Evolutionary conservation across 1,140 invertebrate species (phyloP), one percentile per base, ranked within the genome.

Genomic region (Yoshiicerus persimilis): DNA sequence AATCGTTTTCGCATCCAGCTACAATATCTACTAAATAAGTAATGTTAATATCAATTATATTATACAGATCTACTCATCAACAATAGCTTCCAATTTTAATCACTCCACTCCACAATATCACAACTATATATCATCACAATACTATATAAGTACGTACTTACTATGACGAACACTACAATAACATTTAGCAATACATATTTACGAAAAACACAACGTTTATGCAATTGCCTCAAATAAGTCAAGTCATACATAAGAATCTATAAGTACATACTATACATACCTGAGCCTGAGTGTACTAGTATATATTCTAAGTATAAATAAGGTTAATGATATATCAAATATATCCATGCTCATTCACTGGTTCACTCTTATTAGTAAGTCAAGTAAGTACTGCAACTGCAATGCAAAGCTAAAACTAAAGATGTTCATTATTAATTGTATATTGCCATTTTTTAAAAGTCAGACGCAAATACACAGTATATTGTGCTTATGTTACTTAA

Each of bases 71-170:
- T 80, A 80, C 30, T 34, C 75, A 80, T 80, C 75, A 36, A 70
- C 75, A 36, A 80, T 80, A 80, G 75, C 75, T 80, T 80, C 75
- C 75, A 80, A 38, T 80, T 80, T 80, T n/a, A 16, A 80, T 80
- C 75, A 80, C 75, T 80, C 34, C 75, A 80, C 75, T 80, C 75
- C 75, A 80, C 16, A 80, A 23, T 80, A 36, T 80, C 75, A 80
- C 75, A 36, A 80, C 32, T 36, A 80, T 80, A 70, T 27, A 75
- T 75, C 25, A 77, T 77, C 70, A 77, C 34, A 80, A 80, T 80
- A 80, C 23, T 13, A 56, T 56, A 47, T 20, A 13, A 20, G 13
- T 47, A 11, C 39, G 39, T 41, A 47, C 41, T 16, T 47, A 47
- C 16, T 20, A 47, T 11, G n/a, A n/a, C n/a, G n/a, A n/a, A n/a